Evolutionary conservation across 2,888 invertebrate species (phyloP).

Genomic region (Trisateles emortualis): DNA sequence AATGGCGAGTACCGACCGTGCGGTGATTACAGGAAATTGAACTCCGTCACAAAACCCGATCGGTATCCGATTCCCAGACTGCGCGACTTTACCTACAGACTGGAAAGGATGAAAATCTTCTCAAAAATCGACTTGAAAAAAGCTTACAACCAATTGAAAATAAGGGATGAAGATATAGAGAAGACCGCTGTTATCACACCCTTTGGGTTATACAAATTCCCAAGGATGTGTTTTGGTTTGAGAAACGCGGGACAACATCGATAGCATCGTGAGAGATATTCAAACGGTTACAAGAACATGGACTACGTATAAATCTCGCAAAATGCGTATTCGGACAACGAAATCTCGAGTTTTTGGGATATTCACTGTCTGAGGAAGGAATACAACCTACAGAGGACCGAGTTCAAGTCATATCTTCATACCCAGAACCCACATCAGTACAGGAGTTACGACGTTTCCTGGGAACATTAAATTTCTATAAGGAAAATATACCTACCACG

Average conservation of each 20-base stretch:
- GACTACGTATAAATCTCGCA: constrained; percentile 5
- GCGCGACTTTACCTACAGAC: constrained; percentile 18
- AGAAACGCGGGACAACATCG: constrained; percentile 27
- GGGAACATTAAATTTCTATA: constrained; percentile 6
- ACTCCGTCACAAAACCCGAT: too few relatives aligned
- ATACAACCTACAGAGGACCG: constrained; percentile 3
- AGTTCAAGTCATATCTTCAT: constrained; percentile 1
- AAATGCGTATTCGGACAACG: constrained; percentile 1
- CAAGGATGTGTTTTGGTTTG: constrained; percentile 23
- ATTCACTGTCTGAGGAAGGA: neutral
- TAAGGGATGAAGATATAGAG: constrained; percentile 18
- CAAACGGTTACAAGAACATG: constrained; percentile 11
- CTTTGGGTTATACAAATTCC: too few relatives aligned
- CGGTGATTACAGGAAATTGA: constrained; percentile 9
- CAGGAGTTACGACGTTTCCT: constrained; percentile 5
- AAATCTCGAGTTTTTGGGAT: constrained; percentile 2
- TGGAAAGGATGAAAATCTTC: constrained; percentile 16
- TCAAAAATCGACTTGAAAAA: constrained; percentile 13
- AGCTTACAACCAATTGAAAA: constrained; percentile 13
- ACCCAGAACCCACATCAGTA: constrained; percentile 1
- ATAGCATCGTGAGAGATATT: constrained; percentile 15
- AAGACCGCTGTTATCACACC: constrained; percentile 19
- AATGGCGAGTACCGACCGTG: constrained; percentile 7
- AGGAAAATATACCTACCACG: neutral
- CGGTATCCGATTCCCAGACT: neutral